Conservation (phyloP, 2,888 invertebrate genomes). For the Caenorhabditis drosophilae region DNA sequence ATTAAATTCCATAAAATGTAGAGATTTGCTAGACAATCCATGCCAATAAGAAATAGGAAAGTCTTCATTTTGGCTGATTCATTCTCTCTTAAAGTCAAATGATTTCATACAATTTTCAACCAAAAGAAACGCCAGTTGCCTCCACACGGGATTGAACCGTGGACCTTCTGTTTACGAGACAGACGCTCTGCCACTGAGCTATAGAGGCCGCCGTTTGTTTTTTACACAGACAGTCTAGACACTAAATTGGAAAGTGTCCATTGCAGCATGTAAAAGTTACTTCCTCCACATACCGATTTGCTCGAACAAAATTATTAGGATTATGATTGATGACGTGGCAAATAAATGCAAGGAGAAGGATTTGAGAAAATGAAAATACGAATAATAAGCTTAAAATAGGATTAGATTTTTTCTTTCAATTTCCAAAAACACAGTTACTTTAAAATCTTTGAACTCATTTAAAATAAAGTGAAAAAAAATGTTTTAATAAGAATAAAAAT, state of each 20-base stretch:
- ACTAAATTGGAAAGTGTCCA: neutral
- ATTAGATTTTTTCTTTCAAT: no score
- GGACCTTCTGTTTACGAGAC: constrained; percentile 61
- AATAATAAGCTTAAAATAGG: no score
- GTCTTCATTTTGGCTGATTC: no score
- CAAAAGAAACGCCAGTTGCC: constrained; percentile 15
- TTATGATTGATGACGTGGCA: neutral
- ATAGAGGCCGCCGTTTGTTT: constrained; percentile 31
- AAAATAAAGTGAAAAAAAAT: neutral
- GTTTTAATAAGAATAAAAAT: neutral
- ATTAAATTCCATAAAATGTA: no score
- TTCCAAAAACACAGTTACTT: neutral
- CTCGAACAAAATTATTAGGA: neutral
- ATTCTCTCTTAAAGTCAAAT: no score
- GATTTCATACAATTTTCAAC: no score
- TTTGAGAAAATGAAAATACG: neutral
- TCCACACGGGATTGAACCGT: constrained; percentile 49
- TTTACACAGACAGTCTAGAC: neutral
- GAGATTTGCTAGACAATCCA: no score
- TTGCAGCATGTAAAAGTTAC: neutral
- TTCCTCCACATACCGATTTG: neutral
- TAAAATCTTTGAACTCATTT: no score
- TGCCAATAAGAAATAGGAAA: no score
- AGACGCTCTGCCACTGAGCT: constrained; percentile 61
- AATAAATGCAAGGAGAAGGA: neutral